Evolutionary conservation across 2,113 vertebrate species (phyloP), one percentile per base, ranked within the genome.

Genomic region (Callionymus lyra): DNA sequence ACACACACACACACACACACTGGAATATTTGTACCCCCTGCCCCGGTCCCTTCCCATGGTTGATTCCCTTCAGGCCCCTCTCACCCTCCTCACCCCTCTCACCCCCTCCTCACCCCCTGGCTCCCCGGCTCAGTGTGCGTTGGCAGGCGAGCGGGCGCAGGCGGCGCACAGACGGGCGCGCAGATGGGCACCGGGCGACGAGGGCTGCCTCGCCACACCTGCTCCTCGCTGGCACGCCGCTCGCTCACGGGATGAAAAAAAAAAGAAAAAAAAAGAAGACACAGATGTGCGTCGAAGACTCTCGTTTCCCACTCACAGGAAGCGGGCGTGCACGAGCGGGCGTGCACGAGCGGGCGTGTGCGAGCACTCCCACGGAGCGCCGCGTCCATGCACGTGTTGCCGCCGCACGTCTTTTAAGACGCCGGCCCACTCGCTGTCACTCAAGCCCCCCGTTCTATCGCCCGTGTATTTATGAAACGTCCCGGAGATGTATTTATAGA

Each of bases 111-210:
- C 56, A 53, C 62, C 74, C 69, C 56, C 68, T 53, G 53, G 62
- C 76, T 74, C 70, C 56, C 61, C 63, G 37, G 59, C 76, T 76
- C 66, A 66, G 68, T 70, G 71, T 67, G 63, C 65, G 53, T 70
- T 85, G 82, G 83, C 80, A 83, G 75, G n/a, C n/a, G 75, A 51
- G 66, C 63, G 80, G 85, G 83, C 79, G 74, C 84, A 82, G 79
- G 80, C 76, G 80, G 82, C 83, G 76, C 78, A 82, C 80, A 87
- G 85, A 87, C 84, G 82, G 84, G 74, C 74, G 75, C 80, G 79
- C 86, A 87, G 86, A 87, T 87, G 84, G 86, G 81, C 80, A 79
- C 68, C 79, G 82, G 82, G 82, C 84, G 76, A 80, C 17, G 62
- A 65, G 81, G 81, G 82, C 82, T 74, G 79, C 74, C 80, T 76